Conservation (phyloP, 2,797 vertebrate genomes). For the Phyllotis vaccarum region DNA sequence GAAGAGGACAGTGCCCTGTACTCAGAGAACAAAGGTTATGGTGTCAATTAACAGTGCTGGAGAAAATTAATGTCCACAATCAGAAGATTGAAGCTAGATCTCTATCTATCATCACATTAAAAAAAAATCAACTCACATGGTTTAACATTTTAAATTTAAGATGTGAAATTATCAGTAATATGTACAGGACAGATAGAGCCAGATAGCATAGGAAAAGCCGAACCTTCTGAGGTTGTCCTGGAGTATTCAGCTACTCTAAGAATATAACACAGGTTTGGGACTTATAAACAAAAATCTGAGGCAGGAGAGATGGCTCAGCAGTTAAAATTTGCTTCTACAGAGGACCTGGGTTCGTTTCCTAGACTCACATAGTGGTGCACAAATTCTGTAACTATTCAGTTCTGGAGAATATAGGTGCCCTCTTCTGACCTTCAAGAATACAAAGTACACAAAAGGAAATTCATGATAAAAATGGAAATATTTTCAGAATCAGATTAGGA, state of each 20-base stretch:
- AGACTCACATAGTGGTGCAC: neutral
- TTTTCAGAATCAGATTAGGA: neutral
- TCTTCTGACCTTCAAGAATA: neutral
- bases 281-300: neutral
- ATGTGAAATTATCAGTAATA: neutral
- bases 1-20: neutral
- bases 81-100: neutral
- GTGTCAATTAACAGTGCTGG: neutral
- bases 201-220: neutral
- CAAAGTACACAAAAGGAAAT: neutral
- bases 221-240: too few species aligned
- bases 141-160: neutral
- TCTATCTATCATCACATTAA: neutral
- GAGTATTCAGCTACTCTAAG: neutral
- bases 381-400: neutral
- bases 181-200: neutral
- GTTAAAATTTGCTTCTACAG: neutral
- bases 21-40: neutral
- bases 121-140: neutral
- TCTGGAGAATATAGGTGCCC: neutral
- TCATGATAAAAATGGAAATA: neutral
- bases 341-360: neutral
- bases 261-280: neutral
- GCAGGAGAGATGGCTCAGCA: neutral
- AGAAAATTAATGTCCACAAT: neutral